Evolutionary conservation across 2,113 vertebrate genomes (phyloP), one percentile per base, ranked within the genome.

Genomic region (Nyctereutes procyonoides): DNA sequence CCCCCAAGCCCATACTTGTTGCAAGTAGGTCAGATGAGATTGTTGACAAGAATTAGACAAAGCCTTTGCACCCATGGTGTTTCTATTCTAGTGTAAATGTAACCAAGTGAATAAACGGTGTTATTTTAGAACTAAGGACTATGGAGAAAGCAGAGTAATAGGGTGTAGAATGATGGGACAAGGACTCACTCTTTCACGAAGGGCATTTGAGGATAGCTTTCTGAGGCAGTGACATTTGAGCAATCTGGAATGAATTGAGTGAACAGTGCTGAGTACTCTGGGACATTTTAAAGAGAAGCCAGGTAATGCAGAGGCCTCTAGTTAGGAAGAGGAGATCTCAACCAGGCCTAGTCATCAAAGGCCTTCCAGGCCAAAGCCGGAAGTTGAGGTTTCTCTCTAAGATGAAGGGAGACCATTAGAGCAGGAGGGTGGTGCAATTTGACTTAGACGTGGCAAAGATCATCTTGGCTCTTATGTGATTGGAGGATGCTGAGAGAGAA

Each of bases 261-360:
- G 77, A 56, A 9, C 9, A 43, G 13, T 9, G 7, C 67, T 51
- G 5, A 79, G 16, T 91, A 69, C 28, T 14, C n/a, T 60, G 13
- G 58, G 60, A 55, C n/a, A 4, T 90, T 96, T 56, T 10, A 53
- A 53, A 56, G 55, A 92, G 56, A 12, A 48, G 4, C 20, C 4
- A 58, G 24, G n/a, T 24, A 73, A 13, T 35, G 5, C 35, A 38
- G 17, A 3, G 13, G 8, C 2, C 20, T 5, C 10, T 24, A 0
- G 13, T n/a, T 65, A 19, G 35, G 17, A 38, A 32, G 63, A 67
- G 63, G 11, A 30, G 9, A 13, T 56, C 10, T 82, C 2, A 22
- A 14, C 53, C 24, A 19, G n/a, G 22, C 9, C 35, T 38, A 20
- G 51, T 24, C 51, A 10, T 17, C 8, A 24, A 73, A 15, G 60